A percentile compares a stretch with the other conserved stretches of the same genome.
phyloP scores from a whole-genome alignment of 64 coral and sea anemone genomes.

The Acropora tenuis region DNA sequence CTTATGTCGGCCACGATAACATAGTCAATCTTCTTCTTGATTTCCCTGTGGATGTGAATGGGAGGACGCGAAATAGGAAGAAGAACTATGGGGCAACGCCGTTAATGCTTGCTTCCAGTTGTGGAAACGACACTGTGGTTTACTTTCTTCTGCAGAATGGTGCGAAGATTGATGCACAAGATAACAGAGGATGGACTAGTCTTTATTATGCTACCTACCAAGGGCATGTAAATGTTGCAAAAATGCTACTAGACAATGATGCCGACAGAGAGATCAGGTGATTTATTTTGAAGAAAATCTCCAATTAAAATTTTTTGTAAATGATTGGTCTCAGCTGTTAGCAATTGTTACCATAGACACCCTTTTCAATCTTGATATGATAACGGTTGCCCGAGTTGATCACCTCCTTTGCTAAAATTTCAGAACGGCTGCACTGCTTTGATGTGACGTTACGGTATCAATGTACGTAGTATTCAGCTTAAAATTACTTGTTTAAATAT shows the following conservation, averaged over 20 bases:
- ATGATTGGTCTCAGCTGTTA: no score
- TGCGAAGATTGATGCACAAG: slow-evolving; percentile 80
- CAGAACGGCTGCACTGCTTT: no score
- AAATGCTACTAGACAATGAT: slow-evolving; percentile 73
- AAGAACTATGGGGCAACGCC: slow-evolving; percentile 47
- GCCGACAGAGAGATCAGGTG: slow-evolving; percentile 80
- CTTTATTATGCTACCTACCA: slow-evolving; percentile 81
- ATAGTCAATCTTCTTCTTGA: slow-evolving; percentile 82
- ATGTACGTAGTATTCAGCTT: no score
- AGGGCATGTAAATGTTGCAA: slow-evolving; percentile 65
- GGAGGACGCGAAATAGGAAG: neutral
- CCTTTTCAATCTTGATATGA: neutral
- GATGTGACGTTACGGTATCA: no score
- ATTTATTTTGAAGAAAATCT: neutral
- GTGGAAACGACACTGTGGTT: slow-evolving; percentile 82
- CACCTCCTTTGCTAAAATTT: no score
- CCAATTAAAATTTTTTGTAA: no score
- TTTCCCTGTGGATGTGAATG: slow-evolving; percentile 68
- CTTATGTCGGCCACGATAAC: slow-evolving; percentile 84
- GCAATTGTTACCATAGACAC: no score
- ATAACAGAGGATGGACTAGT: slow-evolving; percentile 63
- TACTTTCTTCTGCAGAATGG: slow-evolving; percentile 77
- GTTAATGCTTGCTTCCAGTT: slow-evolving; percentile 85
- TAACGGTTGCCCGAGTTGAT: neutral
- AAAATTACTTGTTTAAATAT: no score